phyloP scores from a whole-genome alignment of 2,888 invertebrate genomes.

The Elegia similella region DNA sequence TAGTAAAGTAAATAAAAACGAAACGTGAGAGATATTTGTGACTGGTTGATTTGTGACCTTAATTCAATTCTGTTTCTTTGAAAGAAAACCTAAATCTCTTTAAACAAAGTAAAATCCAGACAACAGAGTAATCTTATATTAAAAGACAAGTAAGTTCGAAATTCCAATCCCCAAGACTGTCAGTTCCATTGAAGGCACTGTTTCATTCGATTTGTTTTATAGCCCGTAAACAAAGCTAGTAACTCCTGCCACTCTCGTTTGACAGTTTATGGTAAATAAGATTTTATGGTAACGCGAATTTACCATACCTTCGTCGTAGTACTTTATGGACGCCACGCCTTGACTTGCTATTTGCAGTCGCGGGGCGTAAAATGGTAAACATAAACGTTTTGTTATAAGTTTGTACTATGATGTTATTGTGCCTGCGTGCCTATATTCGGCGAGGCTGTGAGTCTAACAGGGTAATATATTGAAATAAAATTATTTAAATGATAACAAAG shows the following conservation, averaged over 20 bases:
- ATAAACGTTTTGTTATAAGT: slow-evolving; percentile 1
- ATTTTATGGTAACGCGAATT: slow-evolving; percentile 64
- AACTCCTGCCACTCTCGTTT: slow-evolving; percentile 66
- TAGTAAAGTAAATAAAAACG: too few species aligned
- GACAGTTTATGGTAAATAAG: slow-evolving; percentile 73
- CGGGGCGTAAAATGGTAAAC: slow-evolving; percentile 6
- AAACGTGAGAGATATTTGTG: too few species aligned
- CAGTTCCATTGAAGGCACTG: slow-evolving; percentile 44
- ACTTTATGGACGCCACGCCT: slow-evolving; percentile 22
- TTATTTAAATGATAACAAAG: too few species aligned
- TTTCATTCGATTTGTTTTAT: slow-evolving; percentile 76
- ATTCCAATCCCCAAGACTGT: slow-evolving; percentile 18
- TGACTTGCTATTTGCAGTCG: not conserved
- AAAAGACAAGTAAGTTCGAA: not conserved
- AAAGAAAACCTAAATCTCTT: too few species aligned
- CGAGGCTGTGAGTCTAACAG: too few species aligned
- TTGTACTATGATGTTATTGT: not conserved
- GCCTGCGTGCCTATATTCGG: too few species aligned
- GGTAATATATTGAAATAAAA: too few species aligned
- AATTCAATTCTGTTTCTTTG: too few species aligned
- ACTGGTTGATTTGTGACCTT: too few species aligned
- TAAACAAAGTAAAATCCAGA: slow-evolving; percentile 1
- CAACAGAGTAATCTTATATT: not conserved
- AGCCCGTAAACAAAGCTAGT: slow-evolving; percentile 71
- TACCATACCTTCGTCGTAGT: slow-evolving; percentile 50